Conservation (phyloP, 2,113 vertebrate species). For the Caracal caracal region DNA sequence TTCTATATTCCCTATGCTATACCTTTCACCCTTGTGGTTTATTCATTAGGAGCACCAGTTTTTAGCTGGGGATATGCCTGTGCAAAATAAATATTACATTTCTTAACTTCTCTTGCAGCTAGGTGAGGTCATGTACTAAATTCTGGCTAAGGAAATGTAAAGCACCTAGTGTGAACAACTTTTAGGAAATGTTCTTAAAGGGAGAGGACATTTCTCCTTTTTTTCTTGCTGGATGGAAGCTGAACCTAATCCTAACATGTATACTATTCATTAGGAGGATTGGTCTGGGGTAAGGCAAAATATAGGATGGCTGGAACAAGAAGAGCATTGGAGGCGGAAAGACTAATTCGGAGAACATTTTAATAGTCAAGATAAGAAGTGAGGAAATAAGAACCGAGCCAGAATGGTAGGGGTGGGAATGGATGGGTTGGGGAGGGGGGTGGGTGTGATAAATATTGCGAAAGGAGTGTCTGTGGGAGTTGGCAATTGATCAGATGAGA, state of each 20-base stretch:
- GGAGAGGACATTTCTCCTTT: neutral
- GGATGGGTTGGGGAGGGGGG: neutral
- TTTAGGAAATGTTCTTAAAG: slow-evolving; percentile 9
- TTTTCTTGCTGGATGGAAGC: neutral
- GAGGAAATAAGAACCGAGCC: slow-evolving; percentile 6
- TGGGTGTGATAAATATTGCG: neutral
- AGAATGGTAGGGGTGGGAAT: neutral
- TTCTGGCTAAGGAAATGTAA: neutral
- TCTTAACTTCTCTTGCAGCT: neutral
- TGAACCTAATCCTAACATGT: neutral
- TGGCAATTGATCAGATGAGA: neutral
- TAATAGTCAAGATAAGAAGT: neutral
- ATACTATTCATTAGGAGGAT: slow-evolving; percentile 5
- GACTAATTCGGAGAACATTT: slow-evolving; percentile 7
- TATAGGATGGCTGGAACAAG: neutral
- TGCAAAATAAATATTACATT: neutral
- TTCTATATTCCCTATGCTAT: neutral
- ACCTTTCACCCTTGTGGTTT: neutral
- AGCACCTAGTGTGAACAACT: neutral
- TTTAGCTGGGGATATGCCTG: neutral
- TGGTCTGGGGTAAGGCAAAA: neutral
- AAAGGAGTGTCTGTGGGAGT: neutral
- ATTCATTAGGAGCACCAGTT: neutral
- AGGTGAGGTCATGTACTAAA: neutral
- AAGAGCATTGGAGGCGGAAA: neutral